Evolutionary conservation across 2,888 invertebrate species (phyloP).

Genomic region (Drosophila yooni): DNA sequence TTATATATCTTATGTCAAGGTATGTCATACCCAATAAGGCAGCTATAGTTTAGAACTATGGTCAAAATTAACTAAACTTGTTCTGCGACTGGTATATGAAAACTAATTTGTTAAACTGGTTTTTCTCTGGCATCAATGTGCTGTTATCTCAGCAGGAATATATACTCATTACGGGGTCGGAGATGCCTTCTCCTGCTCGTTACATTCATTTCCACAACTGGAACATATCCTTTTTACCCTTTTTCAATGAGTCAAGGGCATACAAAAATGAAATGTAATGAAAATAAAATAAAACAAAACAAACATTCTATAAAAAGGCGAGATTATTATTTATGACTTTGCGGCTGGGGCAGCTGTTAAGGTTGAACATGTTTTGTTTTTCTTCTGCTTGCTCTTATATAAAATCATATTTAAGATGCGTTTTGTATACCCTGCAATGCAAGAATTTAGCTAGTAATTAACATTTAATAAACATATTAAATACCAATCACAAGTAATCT

Average conservation of each 20-base stretch:
- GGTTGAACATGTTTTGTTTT: slow-evolving; percentile 18
- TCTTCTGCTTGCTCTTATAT: background rate
- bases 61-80: background rate
- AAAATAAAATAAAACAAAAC: slow-evolving; percentile 28
- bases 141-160: background rate
- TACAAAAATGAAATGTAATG: slow-evolving; percentile 10
- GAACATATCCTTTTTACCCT: background rate
- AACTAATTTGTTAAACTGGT: background rate
- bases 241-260: background rate
- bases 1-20: background rate
- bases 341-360: slow-evolving; percentile 25
- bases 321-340: slow-evolving; percentile 68
- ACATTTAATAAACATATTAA: background rate
- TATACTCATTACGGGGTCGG: background rate
- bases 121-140: background rate
- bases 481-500: too few species aligned
- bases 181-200: background rate
- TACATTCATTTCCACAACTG: background rate
- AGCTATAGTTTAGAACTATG: background rate
- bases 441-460: background rate
- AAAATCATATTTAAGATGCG: background rate
- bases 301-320: slow-evolving; percentile 40
- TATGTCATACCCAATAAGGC: background rate
- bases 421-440: slow-evolving; percentile 12
- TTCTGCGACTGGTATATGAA: background rate